Evolutionary conservation across 1,140 invertebrate genomes (phyloP), one percentile per base, ranked within the genome.

Genomic region (Callitettix versicolor): DNA sequence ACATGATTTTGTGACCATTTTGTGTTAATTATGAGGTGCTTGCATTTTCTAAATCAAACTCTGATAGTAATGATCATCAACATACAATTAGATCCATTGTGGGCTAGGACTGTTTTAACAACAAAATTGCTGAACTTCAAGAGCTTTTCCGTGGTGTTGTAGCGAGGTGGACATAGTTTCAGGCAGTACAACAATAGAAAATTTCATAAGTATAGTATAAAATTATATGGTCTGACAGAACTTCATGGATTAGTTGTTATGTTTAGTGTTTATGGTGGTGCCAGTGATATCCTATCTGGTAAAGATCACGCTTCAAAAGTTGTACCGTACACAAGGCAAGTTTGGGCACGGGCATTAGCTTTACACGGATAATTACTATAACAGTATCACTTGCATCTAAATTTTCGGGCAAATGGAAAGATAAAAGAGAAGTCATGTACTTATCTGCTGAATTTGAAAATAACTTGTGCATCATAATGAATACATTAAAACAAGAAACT

Each of bases 391-490:
- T 74, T 51, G 67, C 70, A 49, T 53, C 70, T 50, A 60, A 62
- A 61, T 59, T 73, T 60, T n/a, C 58, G 73, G 52, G 68, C 30
- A 66, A 68, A 62, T 74, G 69, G 67, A 69, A 65, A 62, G 66
- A 70, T 61, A 69, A 71, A 57, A 44, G 63, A 43, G 66, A 52
- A 11, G 48, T 48, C 9, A 9, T 54, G 30, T 54, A 55, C 20
- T 38, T 55, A 21, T 55, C 53, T 14, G 22, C 43, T 17, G 53
- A 58, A 26, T 55, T 40, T 52, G 38, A 51, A 40, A 38, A 51
- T 34, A 21, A 17, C 9, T 5, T 51, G 30, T 15, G 1, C 20
- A 20, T n/a, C 4, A 40, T 18, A 9, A 21, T 38, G 15, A 51
- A 51, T 33, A 38, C 5, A 18, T 3, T 12, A 5, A 12, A 3